Conservation (phyloP, 1,140 invertebrate species). For the Lerema accius region DNA sequence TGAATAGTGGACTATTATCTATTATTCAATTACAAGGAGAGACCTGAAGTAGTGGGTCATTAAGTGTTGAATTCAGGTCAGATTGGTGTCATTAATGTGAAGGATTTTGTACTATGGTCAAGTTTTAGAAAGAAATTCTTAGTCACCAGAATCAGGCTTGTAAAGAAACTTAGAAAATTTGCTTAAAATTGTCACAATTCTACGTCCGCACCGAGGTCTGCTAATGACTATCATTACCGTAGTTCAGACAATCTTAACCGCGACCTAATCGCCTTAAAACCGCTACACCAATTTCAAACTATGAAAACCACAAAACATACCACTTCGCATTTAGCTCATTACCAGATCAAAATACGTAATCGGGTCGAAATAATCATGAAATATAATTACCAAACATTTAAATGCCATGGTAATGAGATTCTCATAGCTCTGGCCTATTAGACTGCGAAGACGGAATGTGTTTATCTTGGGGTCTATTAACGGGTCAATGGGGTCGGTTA, state of each 20-base stretch:
- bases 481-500: neutral
- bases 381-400: constrained; percentile 20
- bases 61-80: no score
- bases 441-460: neutral
- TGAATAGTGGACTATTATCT: no score
- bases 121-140: no score
- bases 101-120: no score
- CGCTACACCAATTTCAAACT: constrained; percentile 10
- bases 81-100: no score
- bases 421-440: neutral
- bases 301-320: constrained; percentile 20
- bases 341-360: constrained; percentile 23
- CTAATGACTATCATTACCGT: constrained; percentile 28
- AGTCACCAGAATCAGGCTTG: no score
- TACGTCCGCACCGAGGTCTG: constrained; percentile 15
- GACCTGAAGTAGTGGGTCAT: no score
- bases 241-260: constrained; percentile 8
- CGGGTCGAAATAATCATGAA: constrained; percentile 16
- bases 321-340: constrained; percentile 20
- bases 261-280: constrained; percentile 9
- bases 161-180: no score
- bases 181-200: neutral
- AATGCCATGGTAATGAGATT: constrained; percentile 20
- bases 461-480: neutral
- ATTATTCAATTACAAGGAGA: no score